phyloP scores from a whole-genome alignment of 2,888 invertebrate species.

The Belgica antarctica region DNA sequence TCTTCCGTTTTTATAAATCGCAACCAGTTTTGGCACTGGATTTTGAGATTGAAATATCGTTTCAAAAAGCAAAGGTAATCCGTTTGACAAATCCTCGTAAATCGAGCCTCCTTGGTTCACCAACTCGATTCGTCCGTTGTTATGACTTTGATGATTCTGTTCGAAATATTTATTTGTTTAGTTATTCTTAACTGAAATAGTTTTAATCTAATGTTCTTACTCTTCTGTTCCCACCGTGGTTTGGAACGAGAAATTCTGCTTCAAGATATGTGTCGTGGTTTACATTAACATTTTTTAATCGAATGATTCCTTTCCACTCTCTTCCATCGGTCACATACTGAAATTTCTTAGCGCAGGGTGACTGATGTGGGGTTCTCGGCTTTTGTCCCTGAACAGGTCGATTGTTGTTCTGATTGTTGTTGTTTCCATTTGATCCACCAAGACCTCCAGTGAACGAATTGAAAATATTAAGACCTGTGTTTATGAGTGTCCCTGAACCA shows the following conservation, averaged over 20 bases:
- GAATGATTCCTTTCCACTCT: conserved; percentile 23
- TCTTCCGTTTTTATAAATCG: conserved; percentile 25
- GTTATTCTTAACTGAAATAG: too few species aligned
- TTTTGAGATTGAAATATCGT: conserved; percentile 17
- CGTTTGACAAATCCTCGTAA: conserved; percentile 18
- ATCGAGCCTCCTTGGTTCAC: neutral
- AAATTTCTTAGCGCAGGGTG: conserved; percentile 27
- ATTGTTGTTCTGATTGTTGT: neutral
- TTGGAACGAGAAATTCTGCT: conserved; percentile 4
- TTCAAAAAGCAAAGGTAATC: conserved; percentile 19
- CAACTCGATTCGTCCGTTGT: conserved; percentile 22
- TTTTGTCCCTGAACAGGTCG: neutral
- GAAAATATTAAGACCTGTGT: neutral
- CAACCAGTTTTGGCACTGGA: conserved; percentile 29
- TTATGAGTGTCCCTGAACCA: too few species aligned
- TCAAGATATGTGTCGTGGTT: neutral
- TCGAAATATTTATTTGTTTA: neutral
- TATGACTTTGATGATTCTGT: neutral
- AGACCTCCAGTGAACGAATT: too few species aligned
- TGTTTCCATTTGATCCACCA: neutral
- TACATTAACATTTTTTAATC: neutral
- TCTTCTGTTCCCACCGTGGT: too few species aligned
- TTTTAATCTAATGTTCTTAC: too few species aligned
- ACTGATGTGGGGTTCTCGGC: neutral
- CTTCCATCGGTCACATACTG: conserved; percentile 26